Percentiles rank a stretch among this genome's conserved stretches.
Evolutionary conservation across 1,140 invertebrate genomes (phyloP).

Genomic region (Macrobrachium rosenbergii): DNA sequence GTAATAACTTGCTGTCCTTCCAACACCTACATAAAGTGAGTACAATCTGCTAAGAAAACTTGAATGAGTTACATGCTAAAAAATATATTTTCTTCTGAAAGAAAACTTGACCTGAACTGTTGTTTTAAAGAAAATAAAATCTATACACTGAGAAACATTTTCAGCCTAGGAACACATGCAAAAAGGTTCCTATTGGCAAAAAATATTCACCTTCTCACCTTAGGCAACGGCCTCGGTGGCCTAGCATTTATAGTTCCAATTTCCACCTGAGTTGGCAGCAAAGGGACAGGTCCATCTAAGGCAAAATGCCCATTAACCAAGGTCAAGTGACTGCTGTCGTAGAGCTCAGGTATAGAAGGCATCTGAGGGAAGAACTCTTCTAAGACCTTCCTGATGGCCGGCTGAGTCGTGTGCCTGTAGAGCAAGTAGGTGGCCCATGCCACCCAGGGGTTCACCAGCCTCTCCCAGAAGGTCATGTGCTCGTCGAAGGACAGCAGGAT

Average conservation of each 20-base stretch:
- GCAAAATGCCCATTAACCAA: slow-evolving; percentile 56
- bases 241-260: slow-evolving; percentile 54
- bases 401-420: too few species aligned
- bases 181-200: too few species aligned
- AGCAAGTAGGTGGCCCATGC: background rate
- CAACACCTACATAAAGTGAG: too few species aligned
- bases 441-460: slow-evolving; percentile 66
- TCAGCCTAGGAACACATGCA: too few species aligned
- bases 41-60: too few species aligned
- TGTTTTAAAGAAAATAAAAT: too few species aligned
- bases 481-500: slow-evolving; percentile 74
- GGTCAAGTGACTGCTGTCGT: slow-evolving; percentile 24
- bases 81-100: too few species aligned
- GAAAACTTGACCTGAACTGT: too few species aligned
- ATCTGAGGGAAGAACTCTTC: too few species aligned
- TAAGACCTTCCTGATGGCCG: background rate
- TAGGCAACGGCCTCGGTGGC: slow-evolving; percentile 12
- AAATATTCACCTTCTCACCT: slow-evolving; percentile 24
- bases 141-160: too few species aligned
- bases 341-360: background rate
- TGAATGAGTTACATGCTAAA: too few species aligned
- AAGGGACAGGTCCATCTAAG: slow-evolving; percentile 48
- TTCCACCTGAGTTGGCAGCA: slow-evolving; percentile 53
- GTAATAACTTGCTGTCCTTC: too few species aligned
- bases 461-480: slow-evolving; percentile 75